phyloP scores from a whole-genome alignment of 2,888 invertebrate species.

The Hydrotaea diabolus region DNA sequence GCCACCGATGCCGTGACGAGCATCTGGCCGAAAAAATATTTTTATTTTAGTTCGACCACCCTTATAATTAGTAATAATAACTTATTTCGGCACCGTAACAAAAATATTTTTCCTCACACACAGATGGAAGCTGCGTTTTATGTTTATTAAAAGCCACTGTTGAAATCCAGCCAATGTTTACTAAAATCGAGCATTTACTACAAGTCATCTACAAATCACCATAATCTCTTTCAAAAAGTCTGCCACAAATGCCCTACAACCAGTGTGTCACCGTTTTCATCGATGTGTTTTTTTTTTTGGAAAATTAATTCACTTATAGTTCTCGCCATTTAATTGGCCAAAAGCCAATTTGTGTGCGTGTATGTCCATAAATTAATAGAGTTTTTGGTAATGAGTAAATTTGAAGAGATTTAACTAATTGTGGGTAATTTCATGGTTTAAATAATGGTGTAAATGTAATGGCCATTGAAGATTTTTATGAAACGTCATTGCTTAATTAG shows the following conservation, averaged over 20 bases:
- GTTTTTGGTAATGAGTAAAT: conserved; percentile 9
- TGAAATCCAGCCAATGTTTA: too few relatives aligned
- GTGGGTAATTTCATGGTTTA: background rate
- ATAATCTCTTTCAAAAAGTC: background rate
- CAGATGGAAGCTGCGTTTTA: too few relatives aligned
- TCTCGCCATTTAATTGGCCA: background rate
- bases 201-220: background rate
- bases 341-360: background rate
- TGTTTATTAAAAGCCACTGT: too few relatives aligned
- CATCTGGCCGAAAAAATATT: too few relatives aligned
- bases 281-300: background rate
- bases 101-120: too few relatives aligned
- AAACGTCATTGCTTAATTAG: background rate
- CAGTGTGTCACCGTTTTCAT: background rate
- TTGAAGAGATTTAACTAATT: conserved; percentile 6
- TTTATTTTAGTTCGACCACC: too few relatives aligned
- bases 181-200: background rate
- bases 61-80: too few relatives aligned
- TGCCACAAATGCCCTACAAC: background rate
- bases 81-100: too few relatives aligned
- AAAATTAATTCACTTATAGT: background rate
- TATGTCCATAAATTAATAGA: too few relatives aligned
- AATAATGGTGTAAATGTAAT: conserved; percentile 5
- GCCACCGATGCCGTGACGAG: too few relatives aligned
- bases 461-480: background rate